These are phyloP conservation scores for Blastomussa wellsi DNA, from an alignment of 92 coral and sea anemone genomes.

Conservation along the genomic window DNA sequence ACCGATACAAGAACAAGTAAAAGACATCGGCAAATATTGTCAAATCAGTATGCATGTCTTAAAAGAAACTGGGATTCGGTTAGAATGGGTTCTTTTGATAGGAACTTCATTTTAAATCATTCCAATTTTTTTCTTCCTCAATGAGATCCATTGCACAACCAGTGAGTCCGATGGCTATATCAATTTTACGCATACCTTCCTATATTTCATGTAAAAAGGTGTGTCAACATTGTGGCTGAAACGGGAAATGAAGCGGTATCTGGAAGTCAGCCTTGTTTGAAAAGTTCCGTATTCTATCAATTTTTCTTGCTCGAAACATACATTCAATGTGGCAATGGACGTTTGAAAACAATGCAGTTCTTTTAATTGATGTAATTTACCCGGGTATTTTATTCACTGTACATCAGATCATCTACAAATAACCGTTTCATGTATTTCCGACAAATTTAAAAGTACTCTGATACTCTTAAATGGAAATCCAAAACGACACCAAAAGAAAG, in stretches of 20 bases:
- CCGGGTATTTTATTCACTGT: background rate
- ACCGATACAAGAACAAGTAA: background rate
- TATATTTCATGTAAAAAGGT: too few species aligned
- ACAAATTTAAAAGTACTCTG: background rate
- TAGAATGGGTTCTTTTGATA: background rate
- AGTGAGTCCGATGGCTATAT: too few species aligned
- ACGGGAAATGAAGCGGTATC: background rate
- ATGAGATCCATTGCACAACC: background rate
- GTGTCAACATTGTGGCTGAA: background rate
- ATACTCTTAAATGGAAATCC: background rate
- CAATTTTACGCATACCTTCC: too few species aligned
- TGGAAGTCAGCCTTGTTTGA: background rate
- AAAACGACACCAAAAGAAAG: background rate
- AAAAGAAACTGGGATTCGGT: background rate
- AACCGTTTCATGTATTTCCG: background rate
- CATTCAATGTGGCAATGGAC: background rate
- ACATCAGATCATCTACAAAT: background rate
- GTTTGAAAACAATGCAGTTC: background rate
- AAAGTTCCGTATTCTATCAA: background rate
- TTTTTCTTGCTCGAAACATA: background rate
- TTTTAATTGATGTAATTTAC: background rate
- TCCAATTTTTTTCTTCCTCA: background rate
- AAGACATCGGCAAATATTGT: background rate
- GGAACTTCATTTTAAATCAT: background rate
- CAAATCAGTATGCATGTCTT: background rate